phyloP scores from a whole-genome alignment of 1,140 invertebrate genomes.

The Diachasmimorpha longicaudata region DNA sequence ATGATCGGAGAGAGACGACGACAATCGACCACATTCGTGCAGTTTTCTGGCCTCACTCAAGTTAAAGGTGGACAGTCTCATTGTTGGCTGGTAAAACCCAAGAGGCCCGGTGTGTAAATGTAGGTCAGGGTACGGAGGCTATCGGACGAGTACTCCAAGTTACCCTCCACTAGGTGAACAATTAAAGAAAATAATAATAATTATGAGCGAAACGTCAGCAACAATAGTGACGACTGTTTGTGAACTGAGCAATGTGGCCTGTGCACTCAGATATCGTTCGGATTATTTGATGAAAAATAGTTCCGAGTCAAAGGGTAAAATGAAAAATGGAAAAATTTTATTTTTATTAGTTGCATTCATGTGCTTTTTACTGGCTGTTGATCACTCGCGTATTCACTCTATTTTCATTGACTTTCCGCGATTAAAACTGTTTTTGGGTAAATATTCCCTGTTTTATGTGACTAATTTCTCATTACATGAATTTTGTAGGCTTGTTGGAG shows the following conservation, averaged over 20 bases:
- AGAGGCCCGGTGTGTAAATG: slow-evolving; percentile 38
- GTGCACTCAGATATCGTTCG: slow-evolving; percentile 2
- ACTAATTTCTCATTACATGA: no score
- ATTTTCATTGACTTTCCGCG: neutral
- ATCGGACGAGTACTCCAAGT: neutral
- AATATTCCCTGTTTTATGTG: neutral
- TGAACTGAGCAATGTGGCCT: neutral
- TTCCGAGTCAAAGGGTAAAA: neutral
- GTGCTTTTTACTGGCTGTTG: neutral
- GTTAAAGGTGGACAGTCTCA: slow-evolving; percentile 36
- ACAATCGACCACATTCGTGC: slow-evolving; percentile 35
- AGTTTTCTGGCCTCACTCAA: neutral
- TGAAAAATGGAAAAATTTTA: neutral
- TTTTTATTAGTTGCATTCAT: neutral
- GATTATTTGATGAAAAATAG: neutral
- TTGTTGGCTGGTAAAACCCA: slow-evolving; percentile 5
- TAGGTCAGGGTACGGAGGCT: slow-evolving; percentile 47
- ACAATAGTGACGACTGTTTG: neutral
- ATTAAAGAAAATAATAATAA: neutral
- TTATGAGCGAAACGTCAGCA: neutral
- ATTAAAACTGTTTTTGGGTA: neutral
- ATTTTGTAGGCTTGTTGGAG: neutral
- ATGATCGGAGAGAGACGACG: neutral
- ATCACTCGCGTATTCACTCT: neutral
- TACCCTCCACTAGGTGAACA: neutral